Base-by-base conservation (phyloP, 2,113 vertebrate species). In the Pionites leucogaster region DNA sequence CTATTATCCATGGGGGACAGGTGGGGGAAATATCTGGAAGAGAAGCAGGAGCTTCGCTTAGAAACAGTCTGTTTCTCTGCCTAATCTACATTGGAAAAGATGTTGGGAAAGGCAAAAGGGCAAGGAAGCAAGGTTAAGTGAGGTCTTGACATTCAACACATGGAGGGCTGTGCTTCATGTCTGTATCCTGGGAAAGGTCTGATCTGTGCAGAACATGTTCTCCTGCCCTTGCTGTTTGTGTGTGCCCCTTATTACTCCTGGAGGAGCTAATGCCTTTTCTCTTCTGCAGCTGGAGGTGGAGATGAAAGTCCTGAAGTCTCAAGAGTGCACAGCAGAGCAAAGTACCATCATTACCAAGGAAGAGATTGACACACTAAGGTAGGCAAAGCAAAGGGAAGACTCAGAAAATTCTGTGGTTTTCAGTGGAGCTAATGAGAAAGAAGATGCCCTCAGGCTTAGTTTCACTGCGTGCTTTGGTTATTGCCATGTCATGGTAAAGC, bases 271-370 rank as follows among this genome's bases (percentile, higher is more conserved):
- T 3, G 6, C 14, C 42, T 82, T 17, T 77, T 95, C 86, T 96
- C 59, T 86, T 75, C 92, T 27, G 24, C 86, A 98, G 98, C 76
- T 98, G 97, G 98, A 98, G 93, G 95, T 98, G 92, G 98, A 98
- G 90, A 90, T 98, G 84, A 97, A 98, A 77, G 82, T 97, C 74
- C 93, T 98, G 67, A 98, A 97, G 90, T 90, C 97, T 4, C 98
- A 98, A 89, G 74, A 95, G 8, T 50, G 90, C 63, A 86, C 96
- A 0, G 55, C 89, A 0, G 98, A 98, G 59, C 96, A 94, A 41
- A 97, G 97, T 75, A 86, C 76, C 18, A 35, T 83, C 27, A 55
- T 98, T 74, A 97, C 96, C 85, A 97, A 63, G 83, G 98, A 98
- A 90, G 98, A 98, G 70, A 71, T 96, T 35, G 96, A 97, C 27